These are phyloP conservation scores for Neotoma lepida DNA, from an alignment of 2,113 vertebrate species.

Conservation along the genomic window DNA sequence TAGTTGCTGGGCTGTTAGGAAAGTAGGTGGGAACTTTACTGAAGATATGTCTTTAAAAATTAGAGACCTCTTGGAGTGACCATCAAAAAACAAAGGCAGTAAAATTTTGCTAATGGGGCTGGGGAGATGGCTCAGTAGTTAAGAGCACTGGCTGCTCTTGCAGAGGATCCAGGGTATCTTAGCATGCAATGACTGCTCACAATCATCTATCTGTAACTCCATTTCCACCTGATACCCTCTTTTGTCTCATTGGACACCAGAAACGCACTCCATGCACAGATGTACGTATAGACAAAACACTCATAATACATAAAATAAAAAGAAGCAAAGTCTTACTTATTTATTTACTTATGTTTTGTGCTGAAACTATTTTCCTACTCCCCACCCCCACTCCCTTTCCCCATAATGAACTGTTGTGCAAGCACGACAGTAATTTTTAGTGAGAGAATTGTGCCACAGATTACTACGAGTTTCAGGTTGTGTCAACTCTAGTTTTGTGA, in stretches of 20 bases:
- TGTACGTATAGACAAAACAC: neutral
- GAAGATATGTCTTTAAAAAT: constrained; percentile 42
- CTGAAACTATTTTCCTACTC: constrained; percentile 63
- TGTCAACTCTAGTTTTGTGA: constrained; percentile 81
- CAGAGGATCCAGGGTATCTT: neutral
- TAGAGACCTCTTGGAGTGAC: constrained; percentile 11
- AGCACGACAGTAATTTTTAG: constrained; percentile 79
- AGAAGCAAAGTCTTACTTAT: neutral
- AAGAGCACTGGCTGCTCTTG: neutral
- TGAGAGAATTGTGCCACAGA: constrained; percentile 77
- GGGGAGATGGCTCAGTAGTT: neutral
- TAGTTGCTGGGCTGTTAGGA: constrained; percentile 41
- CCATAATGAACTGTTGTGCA: constrained; percentile 66
- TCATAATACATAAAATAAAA: neutral
- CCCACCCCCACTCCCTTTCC: neutral
- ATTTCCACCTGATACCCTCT: neutral
- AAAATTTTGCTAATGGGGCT: constrained; percentile 42
- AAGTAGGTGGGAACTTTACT: neutral
- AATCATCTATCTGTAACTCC: neutral
- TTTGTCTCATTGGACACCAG: neutral
- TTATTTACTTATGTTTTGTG: neutral
- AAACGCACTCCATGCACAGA: neutral
- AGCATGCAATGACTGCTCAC: neutral
- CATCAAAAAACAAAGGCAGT: constrained; percentile 34
- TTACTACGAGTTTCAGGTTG: constrained; percentile 63